Percentiles rank a stretch among this genome's conserved stretches.
Evolutionary conservation across 2,797 vertebrate genomes (phyloP).

Genomic region (Scarus forsteni): DNA sequence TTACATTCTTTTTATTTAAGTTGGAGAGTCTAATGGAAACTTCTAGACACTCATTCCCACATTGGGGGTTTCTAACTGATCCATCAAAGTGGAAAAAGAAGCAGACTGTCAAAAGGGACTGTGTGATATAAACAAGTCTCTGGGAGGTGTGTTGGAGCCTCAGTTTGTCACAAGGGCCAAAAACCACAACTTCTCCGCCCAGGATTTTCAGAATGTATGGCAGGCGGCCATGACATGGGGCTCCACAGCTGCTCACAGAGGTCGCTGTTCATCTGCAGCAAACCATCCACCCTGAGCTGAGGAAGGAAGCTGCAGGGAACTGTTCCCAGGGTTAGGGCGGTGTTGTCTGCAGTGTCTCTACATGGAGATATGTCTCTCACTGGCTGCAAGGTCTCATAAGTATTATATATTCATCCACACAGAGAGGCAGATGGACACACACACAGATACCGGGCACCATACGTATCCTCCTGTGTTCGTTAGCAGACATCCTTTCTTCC

Average conservation of each 20-base stretch:
- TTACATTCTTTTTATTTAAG: neutral
- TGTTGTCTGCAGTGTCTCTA: slow-evolving; percentile 11
- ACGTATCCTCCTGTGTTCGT: slow-evolving; percentile 71
- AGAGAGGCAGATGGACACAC: slow-evolving; percentile 40
- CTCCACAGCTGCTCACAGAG: slow-evolving; percentile 68
- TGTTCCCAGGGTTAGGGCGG: slow-evolving; percentile 60
- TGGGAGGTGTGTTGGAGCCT: slow-evolving; percentile 53
- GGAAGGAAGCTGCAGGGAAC: slow-evolving; percentile 31
- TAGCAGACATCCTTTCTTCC: slow-evolving; percentile 73
- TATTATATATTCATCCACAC: slow-evolving; percentile 54
- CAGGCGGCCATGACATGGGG: slow-evolving; percentile 61
- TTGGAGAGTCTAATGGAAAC: slow-evolving; percentile 45
- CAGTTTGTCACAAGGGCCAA: slow-evolving; percentile 52
- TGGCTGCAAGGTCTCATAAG: slow-evolving; percentile 45
- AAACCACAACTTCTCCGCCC: slow-evolving; percentile 62
- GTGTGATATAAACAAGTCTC: slow-evolving; percentile 59
- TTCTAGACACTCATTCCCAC: slow-evolving; percentile 36
- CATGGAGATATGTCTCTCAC: slow-evolving; percentile 56
- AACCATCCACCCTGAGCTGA: slow-evolving; percentile 35
- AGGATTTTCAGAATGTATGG: slow-evolving; percentile 60
- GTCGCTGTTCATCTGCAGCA: slow-evolving; percentile 54
- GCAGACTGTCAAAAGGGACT: slow-evolving; percentile 63
- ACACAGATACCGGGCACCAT: slow-evolving; percentile 28
- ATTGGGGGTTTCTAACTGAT: slow-evolving; percentile 33
- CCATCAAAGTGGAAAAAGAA: slow-evolving; percentile 19